Evolutionary conservation across 2,888 invertebrate genomes (phyloP).

Genomic region (Andrena haemorrhoa): DNA sequence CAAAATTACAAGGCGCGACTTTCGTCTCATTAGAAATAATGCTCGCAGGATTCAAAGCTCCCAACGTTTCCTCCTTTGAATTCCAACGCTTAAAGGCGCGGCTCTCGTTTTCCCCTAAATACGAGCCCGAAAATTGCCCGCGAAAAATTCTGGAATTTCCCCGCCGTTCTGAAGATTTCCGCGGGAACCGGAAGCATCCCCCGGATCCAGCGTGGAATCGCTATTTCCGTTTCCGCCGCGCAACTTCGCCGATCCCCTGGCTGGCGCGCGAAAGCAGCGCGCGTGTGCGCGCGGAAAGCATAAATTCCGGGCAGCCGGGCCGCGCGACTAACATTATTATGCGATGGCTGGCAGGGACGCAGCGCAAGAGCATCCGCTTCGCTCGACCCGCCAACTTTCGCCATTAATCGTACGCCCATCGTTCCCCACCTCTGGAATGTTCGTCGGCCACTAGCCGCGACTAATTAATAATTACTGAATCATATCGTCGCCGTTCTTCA

Average conservation of each 20-base stretch:
- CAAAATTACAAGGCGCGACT: too few species aligned
- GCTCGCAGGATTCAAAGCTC: too few species aligned
- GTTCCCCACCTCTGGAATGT: constrained; percentile 14
- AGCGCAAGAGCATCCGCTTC: constrained; percentile 49
- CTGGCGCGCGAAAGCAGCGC: constrained; percentile 1
- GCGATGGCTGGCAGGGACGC: constrained; percentile 38
- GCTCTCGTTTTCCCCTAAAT: neutral
- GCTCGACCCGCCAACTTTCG: constrained; percentile 56
- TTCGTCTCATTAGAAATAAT: too few species aligned
- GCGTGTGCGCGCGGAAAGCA: constrained; percentile 34
- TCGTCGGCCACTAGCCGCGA: constrained; percentile 40
- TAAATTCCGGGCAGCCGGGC: constrained; percentile 34
- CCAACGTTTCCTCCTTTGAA: neutral
- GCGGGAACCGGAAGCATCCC: neutral
- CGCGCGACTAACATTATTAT: constrained; percentile 57
- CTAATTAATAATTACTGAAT: constrained; percentile 67
- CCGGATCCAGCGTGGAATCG: constrained; percentile 12
- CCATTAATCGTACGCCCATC: constrained; percentile 59
- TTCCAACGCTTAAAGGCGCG: neutral
- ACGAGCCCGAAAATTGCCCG: neutral
- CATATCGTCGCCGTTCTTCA: constrained; percentile 54
- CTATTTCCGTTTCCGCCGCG: constrained; percentile 8
- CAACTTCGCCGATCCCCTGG: constrained; percentile 18
- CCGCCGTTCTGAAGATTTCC: neutral
- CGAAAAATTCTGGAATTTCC: neutral